These are phyloP conservation scores for Meandrusa payeni DNA, from an alignment of 2,888 invertebrate genomes.

Conservation along the genomic window DNA sequence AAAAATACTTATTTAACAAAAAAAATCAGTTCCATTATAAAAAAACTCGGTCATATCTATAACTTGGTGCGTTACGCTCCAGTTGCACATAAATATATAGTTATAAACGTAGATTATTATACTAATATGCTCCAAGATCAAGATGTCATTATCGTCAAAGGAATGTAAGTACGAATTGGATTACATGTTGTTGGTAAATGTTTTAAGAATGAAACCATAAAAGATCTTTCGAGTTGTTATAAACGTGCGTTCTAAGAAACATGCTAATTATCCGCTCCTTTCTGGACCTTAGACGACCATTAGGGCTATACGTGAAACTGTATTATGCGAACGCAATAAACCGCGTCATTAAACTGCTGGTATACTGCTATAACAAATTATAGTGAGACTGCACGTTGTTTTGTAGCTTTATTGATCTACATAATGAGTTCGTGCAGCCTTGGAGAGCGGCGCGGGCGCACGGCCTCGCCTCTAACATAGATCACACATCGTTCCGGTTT, in stretches of 20 bases:
- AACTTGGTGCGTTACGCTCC: too few relatives aligned
- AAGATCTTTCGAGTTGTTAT: conserved; percentile 3
- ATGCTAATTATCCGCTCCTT: conserved; percentile 12
- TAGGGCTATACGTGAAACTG: conserved; percentile 7
- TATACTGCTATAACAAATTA: conserved; percentile 9
- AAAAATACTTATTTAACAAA: too few relatives aligned
- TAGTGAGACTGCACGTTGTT: conserved; percentile 9
- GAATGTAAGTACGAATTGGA: conserved; percentile 19
- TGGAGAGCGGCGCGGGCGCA: conserved; percentile 34
- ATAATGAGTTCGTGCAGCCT: conserved; percentile 32
- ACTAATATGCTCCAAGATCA: conserved; percentile 4
- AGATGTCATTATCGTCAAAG: conserved; percentile 14
- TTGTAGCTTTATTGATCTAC: conserved; percentile 25
- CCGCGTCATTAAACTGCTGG: conserved; percentile 9
- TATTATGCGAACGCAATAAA: conserved; percentile 10
- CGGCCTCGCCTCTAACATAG: conserved; percentile 35
- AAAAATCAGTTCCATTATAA: too few relatives aligned
- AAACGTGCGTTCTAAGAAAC: conserved; percentile 4
- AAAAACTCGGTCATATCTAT: too few relatives aligned
- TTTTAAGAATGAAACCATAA: conserved; percentile 17
- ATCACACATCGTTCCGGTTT: conserved; percentile 37
- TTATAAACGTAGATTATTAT: too few relatives aligned
- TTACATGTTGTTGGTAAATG: conserved; percentile 16
- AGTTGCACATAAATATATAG: too few relatives aligned
- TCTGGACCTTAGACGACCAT: conserved; percentile 17